Base-by-base conservation (phyloP, 1,140 invertebrate genomes). In the Eurosta solidaginis region DNA sequence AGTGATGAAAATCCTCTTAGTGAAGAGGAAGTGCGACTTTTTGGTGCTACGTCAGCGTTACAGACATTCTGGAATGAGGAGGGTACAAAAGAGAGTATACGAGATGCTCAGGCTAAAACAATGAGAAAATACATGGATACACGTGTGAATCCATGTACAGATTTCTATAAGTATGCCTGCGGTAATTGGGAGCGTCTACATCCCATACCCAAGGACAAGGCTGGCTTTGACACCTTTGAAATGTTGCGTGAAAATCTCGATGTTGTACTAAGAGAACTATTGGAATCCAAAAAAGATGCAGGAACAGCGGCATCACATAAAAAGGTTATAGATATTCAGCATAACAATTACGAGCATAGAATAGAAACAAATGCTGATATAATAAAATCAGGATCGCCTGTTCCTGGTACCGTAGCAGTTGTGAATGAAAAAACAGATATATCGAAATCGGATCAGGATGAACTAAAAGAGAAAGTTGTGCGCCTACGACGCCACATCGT, bases 141-240 rank as follows among this genome's bases (percentile, higher is more conserved):
- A 0, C 89, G 85, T 20, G 91, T 91, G 0, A 91, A 97, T 88
- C 96, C 97, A 0, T 98, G 97, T 85, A 89, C 94, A 2, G 96
- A 98, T 86, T 98, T 98, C 86, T 98, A 97, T 87, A 91, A 95
- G 82, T 98, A 93, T 83, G 93, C 96, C 0, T 98, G 96, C 85
- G 96, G 96, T 17, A 94, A 95, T 80, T 97, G 96, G 96, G 92
- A 93, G 33, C 91, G 91, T 33, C 89, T 92, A 50, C 95, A 97
- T 88, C 94, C 94, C 0, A 96, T 97, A 79, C 96, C 96, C 4
- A 93, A 92, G 80, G 95, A 96, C 83, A 93, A 94, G 87, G 92
- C 93, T 27, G 93, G 92, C 74, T 95, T 92, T 80, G 94, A 96
- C 82, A 95, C 93, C 0, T 95, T 96, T 85, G 94, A 95, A 88